phyloP scores from a whole-genome alignment of 92 coral and sea anemone genomes.

The Actinostola sp. region DNA sequence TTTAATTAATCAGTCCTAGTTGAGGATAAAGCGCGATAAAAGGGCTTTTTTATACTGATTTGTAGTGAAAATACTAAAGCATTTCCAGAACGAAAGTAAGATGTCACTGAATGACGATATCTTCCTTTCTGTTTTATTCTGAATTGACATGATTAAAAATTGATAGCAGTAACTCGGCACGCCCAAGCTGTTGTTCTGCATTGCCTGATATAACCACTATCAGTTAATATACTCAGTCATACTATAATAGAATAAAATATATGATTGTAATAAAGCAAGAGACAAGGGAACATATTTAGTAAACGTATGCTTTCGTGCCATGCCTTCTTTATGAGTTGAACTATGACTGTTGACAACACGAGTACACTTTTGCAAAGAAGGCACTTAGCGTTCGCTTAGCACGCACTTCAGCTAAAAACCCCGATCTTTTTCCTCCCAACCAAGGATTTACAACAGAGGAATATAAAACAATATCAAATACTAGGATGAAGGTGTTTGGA shows the following conservation, averaged over 20 bases:
- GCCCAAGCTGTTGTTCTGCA: background rate
- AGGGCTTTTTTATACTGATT: too few relatives aligned
- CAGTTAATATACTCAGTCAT: background rate
- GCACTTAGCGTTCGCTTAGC: background rate
- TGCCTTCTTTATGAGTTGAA: too few relatives aligned
- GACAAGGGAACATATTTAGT: too few relatives aligned
- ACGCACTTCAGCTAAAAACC: background rate
- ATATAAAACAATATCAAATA: background rate
- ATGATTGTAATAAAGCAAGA: too few relatives aligned
- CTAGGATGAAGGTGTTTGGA: constrained; percentile 2
- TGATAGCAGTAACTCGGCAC: background rate
- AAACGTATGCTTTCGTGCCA: too few relatives aligned
- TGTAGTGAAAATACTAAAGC: background rate
- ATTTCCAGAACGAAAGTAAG: background rate
- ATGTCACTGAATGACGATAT: too few relatives aligned
- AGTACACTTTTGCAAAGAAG: too few relatives aligned
- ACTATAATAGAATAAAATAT: background rate
- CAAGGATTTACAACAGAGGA: background rate
- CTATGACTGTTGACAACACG: too few relatives aligned
- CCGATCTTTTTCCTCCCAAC: background rate
- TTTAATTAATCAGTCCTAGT: too few relatives aligned
- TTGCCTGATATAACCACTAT: background rate
- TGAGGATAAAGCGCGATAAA: too few relatives aligned
- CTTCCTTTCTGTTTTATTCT: background rate
- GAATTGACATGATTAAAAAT: background rate